Evolutionary conservation across 2,797 vertebrate species (phyloP).

Genomic region (Myotis pilosus): DNA sequence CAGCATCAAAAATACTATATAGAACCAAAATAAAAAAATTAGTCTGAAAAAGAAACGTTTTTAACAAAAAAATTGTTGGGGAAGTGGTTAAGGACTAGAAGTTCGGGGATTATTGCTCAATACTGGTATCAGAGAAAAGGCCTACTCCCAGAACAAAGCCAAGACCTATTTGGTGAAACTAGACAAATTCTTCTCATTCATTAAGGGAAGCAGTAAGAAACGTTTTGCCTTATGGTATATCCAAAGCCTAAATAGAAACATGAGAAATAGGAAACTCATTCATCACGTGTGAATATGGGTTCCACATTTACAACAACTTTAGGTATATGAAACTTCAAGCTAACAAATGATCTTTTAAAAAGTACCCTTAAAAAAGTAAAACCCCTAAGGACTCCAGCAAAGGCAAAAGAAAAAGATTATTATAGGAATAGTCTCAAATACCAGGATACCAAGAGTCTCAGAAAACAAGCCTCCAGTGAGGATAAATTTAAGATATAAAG

Average conservation of each 20-base stretch:
- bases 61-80: too few species aligned
- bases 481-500: slow-evolving; percentile 33
- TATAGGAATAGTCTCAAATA: neutral
- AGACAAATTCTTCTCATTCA: slow-evolving; percentile 23
- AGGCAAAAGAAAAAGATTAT: slow-evolving; percentile 9
- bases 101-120: neutral
- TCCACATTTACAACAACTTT: neutral
- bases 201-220: neutral
- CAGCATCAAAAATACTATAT: too few species aligned
- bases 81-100: neutral
- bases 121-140: neutral
- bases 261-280: neutral
- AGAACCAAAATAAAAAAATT: too few species aligned
- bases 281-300: neutral
- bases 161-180: slow-evolving; percentile 11
- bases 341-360: slow-evolving; percentile 2
- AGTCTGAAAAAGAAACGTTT: too few species aligned
- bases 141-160: neutral
- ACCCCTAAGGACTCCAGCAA: neutral
- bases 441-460: neutral
- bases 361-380: neutral
- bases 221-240: neutral
- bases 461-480: neutral
- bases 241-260: neutral
- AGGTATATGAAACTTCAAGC: neutral